These are phyloP conservation scores for Drosophila funebris DNA, from an alignment of 1,140 invertebrate species.

Conservation along the genomic window DNA sequence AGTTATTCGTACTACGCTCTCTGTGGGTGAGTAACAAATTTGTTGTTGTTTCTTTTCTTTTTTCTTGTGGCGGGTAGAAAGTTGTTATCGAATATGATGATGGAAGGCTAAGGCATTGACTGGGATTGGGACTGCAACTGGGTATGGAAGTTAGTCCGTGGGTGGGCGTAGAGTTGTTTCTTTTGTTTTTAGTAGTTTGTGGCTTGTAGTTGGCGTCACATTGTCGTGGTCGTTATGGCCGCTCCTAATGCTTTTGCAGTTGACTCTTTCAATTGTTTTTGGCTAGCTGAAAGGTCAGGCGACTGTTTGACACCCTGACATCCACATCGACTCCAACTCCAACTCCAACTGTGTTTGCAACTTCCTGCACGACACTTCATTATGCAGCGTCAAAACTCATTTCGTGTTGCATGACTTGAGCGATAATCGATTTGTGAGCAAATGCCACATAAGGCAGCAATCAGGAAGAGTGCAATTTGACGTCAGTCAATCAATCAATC, in stretches of 20 bases:
- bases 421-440: constrained; percentile 35
- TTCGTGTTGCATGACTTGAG: constrained; percentile 45
- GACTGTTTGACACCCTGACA: neutral
- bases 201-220: constrained; percentile 39
- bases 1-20: constrained; percentile 64
- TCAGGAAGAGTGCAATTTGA: constrained; percentile 77
- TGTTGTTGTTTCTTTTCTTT: constrained; percentile 1
- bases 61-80: constrained; percentile 62
- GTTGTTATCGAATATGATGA: constrained; percentile 75
- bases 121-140: neutral
- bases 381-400: constrained; percentile 58
- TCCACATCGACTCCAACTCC: neutral
- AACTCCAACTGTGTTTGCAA: neutral
- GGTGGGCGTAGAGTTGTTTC: constrained; percentile 39
- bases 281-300: constrained; percentile 62
- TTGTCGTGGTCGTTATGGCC: neutral
- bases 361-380: constrained; percentile 36
- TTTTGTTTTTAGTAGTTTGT: constrained; percentile 24
- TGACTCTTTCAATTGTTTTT: constrained; percentile 30
- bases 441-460: constrained; percentile 34
- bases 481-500: constrained; percentile 32
- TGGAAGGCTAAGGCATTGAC: constrained; percentile 15
- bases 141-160: constrained; percentile 3
- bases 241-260: constrained; percentile 42
- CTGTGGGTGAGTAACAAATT: constrained; percentile 67